Base-by-base conservation (phyloP, 1,140 invertebrate species). In the Drosophila kikkawai region DNA sequence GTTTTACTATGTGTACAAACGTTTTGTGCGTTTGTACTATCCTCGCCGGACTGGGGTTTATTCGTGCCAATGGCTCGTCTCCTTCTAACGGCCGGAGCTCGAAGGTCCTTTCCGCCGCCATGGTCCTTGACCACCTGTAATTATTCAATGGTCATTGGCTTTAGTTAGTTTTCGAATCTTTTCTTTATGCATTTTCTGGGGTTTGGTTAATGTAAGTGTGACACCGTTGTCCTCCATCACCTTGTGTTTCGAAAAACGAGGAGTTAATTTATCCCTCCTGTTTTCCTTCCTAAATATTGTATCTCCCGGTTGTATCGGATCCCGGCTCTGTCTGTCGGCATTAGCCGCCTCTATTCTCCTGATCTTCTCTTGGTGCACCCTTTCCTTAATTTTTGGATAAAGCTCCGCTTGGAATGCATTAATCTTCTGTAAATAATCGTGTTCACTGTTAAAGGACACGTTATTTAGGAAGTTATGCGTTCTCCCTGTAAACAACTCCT, bases 231-330 rank as follows among this genome's bases (percentile, higher is more conserved):
- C 55, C 3, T 13, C 15, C 22, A 26, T 4, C 11, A 57, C 37
- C 22, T 41, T 41, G n/a, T 57, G 22, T 26, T 44, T 60, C 11
- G 19, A 47, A 19, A 48, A 26, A 3, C 22, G 13, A 45, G 45
- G 45, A 7, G 22, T 48, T 7, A 26, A 4, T 15, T 48, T 48
- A 8, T 60, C 44, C 3, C 57, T 29, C 42, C 57, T 41, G n/a
- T 60, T 60, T 7, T 60, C 42, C 15, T 60, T 60, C 3, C 42
- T 37, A 26, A 48, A 50, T 22, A 37, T 50, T 11, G 8, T 50
- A 5, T 61, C 9, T 7, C 29, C 13, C 8, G 44, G 7, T 4
- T 34, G 4, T 36, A 61, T 9, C 12, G 26, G 13, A 6, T 19
- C 6, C 12, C 44, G 58, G 7, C n/a, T 15, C 15, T 50, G 44